A percentile compares a stretch with the other conserved stretches of the same genome.
These are phyloP conservation scores for Leuciscus waleckii DNA, from an alignment of 2,797 vertebrate genomes.

Conservation along the genomic window DNA sequence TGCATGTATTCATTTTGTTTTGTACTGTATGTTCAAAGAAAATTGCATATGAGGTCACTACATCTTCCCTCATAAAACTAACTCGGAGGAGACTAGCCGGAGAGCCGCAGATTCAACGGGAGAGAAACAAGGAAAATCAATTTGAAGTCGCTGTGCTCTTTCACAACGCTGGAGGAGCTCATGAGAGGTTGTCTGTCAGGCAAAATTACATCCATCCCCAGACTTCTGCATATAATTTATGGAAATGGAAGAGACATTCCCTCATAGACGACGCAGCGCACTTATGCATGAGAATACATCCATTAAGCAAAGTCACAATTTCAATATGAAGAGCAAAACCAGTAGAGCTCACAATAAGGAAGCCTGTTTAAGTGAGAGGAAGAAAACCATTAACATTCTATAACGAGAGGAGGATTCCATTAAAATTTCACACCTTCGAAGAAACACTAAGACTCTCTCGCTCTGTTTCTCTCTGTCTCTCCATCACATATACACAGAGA, in stretches of 20 bases:
- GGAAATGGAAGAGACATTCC: slow-evolving; percentile 60
- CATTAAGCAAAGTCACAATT: slow-evolving; percentile 63
- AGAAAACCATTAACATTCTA: slow-evolving; percentile 57
- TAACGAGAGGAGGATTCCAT: slow-evolving; percentile 57
- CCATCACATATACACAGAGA: slow-evolving; percentile 22
- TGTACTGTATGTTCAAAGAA: slow-evolving; percentile 1
- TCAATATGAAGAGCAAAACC: slow-evolving; percentile 60
- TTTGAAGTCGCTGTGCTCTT: slow-evolving; percentile 60
- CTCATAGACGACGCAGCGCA: slow-evolving; percentile 36
- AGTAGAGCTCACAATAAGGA: slow-evolving; percentile 45
- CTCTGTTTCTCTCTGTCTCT: slow-evolving; percentile 8
- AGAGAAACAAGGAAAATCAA: slow-evolving; percentile 62
- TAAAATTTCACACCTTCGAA: slow-evolving; percentile 58
- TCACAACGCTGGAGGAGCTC: slow-evolving; percentile 54
- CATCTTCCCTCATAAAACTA: slow-evolving; percentile 20
- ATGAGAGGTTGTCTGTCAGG: slow-evolving; percentile 59
- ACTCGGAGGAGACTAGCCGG: slow-evolving; percentile 11
- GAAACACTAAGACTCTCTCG: slow-evolving; percentile 39
- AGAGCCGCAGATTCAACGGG: slow-evolving; percentile 5
- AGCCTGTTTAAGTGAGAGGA: slow-evolving; percentile 59
- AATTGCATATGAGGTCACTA: slow-evolving; percentile 9
- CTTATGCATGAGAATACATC: slow-evolving; percentile 62
- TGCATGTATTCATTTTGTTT: slow-evolving; percentile 15
- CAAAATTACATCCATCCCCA: slow-evolving; percentile 59
- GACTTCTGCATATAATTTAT: slow-evolving; percentile 62